A percentile compares a stretch with the other conserved stretches of the same genome.
Evolutionary conservation across 2,888 invertebrate species (phyloP).

Genomic region (Gortyna flavago): DNA sequence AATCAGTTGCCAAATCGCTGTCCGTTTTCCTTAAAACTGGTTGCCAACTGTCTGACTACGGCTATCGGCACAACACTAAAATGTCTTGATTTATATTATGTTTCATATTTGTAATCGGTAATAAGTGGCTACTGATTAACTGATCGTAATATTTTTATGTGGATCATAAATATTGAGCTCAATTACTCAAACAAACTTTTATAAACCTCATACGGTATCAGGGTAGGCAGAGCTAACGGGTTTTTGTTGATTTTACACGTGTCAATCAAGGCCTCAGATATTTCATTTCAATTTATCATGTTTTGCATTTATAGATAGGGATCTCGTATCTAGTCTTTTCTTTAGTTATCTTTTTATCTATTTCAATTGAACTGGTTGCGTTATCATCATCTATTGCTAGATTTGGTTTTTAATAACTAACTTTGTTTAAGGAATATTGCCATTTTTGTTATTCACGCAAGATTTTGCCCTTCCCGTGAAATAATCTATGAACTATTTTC

Average conservation of each 20-base stretch:
- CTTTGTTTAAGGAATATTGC: background rate
- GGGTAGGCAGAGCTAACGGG: conserved; percentile 23
- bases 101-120: conserved; percentile 62
- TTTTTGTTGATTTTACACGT: conserved; percentile 22
- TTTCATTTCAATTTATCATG: conserved; percentile 25
- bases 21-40: conserved; percentile 26
- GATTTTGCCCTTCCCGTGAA: background rate
- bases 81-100: conserved; percentile 57
- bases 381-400: background rate
- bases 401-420: background rate
- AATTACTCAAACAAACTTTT: conserved; percentile 65
- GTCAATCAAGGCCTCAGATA: conserved; percentile 18
- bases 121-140: conserved; percentile 67
- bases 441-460: background rate
- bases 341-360: background rate
- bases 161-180: conserved; percentile 62
- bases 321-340: background rate
- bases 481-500: background rate
- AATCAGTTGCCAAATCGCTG: background rate
- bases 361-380: background rate
- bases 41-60: conserved; percentile 6
- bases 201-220: conserved; percentile 31
- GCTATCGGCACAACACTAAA: conserved; percentile 59
- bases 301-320: background rate
- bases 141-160: conserved; percentile 66